phyloP scores from a whole-genome alignment of 2,888 invertebrate genomes.

The Caenorhabditis angaria region DNA sequence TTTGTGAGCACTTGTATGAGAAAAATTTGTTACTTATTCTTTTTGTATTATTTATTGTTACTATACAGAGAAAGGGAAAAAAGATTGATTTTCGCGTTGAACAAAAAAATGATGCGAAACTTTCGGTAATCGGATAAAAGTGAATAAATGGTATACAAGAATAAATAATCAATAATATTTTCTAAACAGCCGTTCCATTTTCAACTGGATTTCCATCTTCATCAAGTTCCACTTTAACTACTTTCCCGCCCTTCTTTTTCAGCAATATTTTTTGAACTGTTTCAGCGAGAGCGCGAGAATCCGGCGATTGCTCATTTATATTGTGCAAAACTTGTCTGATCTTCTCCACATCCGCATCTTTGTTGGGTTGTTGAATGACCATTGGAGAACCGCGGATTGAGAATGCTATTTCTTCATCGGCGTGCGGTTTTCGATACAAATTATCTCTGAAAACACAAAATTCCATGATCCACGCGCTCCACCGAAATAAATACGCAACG shows the following conservation, averaged over 20 bases:
- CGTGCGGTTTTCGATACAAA: background rate
- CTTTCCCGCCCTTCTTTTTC: background rate
- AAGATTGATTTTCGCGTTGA: too few species aligned
- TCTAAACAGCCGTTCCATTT: too few species aligned
- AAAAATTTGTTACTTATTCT: background rate
- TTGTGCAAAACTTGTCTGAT: background rate
- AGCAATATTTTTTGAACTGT: background rate
- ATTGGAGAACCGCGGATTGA: conserved; percentile 3
- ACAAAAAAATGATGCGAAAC: too few species aligned
- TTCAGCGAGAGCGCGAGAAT: background rate
- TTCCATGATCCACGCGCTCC: background rate
- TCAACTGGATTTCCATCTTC: too few species aligned
- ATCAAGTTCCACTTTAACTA: too few species aligned
- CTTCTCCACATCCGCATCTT: background rate
- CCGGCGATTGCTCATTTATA: background rate
- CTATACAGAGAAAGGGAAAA: background rate
- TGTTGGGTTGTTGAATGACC: background rate
- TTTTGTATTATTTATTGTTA: background rate
- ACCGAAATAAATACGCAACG: background rate
- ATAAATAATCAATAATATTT: too few species aligned
- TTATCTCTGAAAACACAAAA: background rate
- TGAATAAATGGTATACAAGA: too few species aligned
- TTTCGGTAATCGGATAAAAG: too few species aligned
- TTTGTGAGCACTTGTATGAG: background rate
- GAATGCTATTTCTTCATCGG: conserved; percentile 3